Base-by-base conservation (phyloP, 2,888 invertebrate species). In the Megamerina dolium region DNA sequence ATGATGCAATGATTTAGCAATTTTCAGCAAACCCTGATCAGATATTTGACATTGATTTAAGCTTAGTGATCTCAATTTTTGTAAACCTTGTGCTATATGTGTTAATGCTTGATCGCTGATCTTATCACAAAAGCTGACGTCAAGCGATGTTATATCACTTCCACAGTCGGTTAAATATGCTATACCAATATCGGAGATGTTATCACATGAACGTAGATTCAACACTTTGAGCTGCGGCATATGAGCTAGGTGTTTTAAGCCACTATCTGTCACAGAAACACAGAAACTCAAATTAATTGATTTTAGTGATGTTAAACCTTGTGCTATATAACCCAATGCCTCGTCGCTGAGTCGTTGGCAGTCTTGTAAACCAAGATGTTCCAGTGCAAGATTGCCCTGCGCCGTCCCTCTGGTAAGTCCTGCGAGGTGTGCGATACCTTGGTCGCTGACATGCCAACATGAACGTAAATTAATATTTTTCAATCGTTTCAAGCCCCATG, bases 121-220 rank as follows among this genome's bases (percentile, higher is more conserved):
- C 74, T 93, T 92, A 74, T 94, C 93, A 76, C 94, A 95, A 71
- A 95, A 95, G 48, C 92, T 92, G 5, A 94, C 90, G 70, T 95
- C 94, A 50, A 95, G 73, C 5, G 85, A 82, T 14, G 83, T 78
- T 53, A 95, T 80, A 51, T 86, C 77, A 40, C 84, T 83, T 26
- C 89, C 89, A 21, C 91, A 91, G 64, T 94, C 93, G 1, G 93
- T 89, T 39, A 95, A 76, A 65, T 89, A 90, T 16, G 88, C 90
- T 74, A 95, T 86, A 17, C 93, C 94, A 32, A 85, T 83, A 69
- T 95, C 93, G 17, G 90, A 87, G 42, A 95, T 87, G 64, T 91
- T 92, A 74, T 94, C 94, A 76, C 94, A 95, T 46, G 90, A 87
- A 53, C 94, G 77, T 49, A 95, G 75, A 70, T 94, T 93, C 34